Evolutionary conservation across 2,888 invertebrate genomes (phyloP).

Genomic region (Cotesia congregata): DNA sequence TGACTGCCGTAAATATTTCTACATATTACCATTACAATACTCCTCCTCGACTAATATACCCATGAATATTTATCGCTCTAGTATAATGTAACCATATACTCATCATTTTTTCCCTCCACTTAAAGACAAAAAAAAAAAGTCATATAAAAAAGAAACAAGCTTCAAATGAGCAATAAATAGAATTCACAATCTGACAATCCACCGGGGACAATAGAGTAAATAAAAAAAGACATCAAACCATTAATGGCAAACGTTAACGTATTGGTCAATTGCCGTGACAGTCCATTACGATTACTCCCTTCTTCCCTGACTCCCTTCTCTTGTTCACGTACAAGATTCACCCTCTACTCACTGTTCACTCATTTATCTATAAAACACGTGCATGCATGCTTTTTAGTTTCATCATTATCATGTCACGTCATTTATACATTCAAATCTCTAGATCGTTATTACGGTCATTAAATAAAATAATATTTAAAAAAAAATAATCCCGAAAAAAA

Average conservation of each 20-base stretch:
- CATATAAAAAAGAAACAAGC: not conserved
- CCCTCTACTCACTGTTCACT: conserved; percentile 7
- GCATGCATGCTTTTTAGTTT: conserved; percentile 36
- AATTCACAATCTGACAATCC: conserved; percentile 26
- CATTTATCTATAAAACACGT: conserved; percentile 28
- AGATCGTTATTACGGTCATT: not conserved
- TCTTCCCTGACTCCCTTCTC: conserved; percentile 39
- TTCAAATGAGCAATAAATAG: conserved; percentile 29
- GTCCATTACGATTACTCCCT: conserved; percentile 46
- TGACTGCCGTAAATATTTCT: not conserved
- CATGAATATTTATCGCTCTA: too few species aligned
- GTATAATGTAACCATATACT: too few species aligned
- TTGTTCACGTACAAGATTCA: conserved; percentile 4
- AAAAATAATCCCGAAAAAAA: too few species aligned
- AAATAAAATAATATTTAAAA: too few species aligned
- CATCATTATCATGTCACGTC: conserved; percentile 62
- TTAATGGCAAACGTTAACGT: conserved; percentile 42
- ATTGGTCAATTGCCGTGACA: conserved; percentile 45
- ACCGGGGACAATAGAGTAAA: not conserved
- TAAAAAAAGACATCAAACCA: conserved; percentile 46
- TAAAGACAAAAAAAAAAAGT: too few species aligned
- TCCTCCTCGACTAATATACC: too few species aligned
- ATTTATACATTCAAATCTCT: conserved; percentile 58
- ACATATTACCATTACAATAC: not conserved
- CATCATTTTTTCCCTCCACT: too few species aligned